These are phyloP conservation scores for Margaritifera margaritifera DNA, from an alignment of 2,888 invertebrate species.

Conservation along the genomic window DNA sequence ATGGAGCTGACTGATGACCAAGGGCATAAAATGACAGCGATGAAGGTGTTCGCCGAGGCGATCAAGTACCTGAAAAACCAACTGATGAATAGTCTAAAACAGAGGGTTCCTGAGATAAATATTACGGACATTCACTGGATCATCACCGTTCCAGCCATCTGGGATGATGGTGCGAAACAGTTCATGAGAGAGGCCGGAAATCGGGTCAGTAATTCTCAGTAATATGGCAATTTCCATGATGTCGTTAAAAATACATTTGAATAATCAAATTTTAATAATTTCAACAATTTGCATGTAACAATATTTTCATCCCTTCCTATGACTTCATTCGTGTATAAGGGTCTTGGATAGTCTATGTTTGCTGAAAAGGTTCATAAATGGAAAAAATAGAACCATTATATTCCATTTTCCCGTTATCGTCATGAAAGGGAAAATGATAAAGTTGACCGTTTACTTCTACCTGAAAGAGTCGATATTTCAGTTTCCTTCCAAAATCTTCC, in stretches of 20 bases:
- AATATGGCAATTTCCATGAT: not conserved
- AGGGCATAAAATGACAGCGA: slow-evolving; percentile 26
- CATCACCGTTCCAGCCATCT: slow-evolving; percentile 27
- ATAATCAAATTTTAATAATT: not conserved
- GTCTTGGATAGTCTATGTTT: too few relatives aligned
- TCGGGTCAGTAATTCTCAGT: slow-evolving; percentile 5
- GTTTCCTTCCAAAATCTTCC: too few relatives aligned
- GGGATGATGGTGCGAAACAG: slow-evolving; percentile 24
- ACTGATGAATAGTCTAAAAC: slow-evolving; percentile 11
- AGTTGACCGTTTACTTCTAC: too few relatives aligned
- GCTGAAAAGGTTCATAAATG: too few relatives aligned
- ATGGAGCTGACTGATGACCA: slow-evolving; percentile 26
- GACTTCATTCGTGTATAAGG: too few relatives aligned
- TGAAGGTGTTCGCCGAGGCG: slow-evolving; percentile 27
- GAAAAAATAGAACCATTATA: too few relatives aligned
- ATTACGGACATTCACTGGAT: slow-evolving; percentile 27
- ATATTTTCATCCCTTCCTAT: too few relatives aligned
- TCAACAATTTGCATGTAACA: not conserved
- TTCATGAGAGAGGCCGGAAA: slow-evolving; percentile 24
- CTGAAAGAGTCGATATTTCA: too few relatives aligned
- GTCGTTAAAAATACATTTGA: not conserved
- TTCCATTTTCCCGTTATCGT: too few relatives aligned
- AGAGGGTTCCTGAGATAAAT: slow-evolving; percentile 9
- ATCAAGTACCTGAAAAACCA: slow-evolving; percentile 29
- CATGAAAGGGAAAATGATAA: too few relatives aligned